Evolutionary conservation across 2,113 vertebrate genomes (phyloP), one percentile per base, ranked within the genome.

Genomic region (Corythornis madagascariensis): DNA sequence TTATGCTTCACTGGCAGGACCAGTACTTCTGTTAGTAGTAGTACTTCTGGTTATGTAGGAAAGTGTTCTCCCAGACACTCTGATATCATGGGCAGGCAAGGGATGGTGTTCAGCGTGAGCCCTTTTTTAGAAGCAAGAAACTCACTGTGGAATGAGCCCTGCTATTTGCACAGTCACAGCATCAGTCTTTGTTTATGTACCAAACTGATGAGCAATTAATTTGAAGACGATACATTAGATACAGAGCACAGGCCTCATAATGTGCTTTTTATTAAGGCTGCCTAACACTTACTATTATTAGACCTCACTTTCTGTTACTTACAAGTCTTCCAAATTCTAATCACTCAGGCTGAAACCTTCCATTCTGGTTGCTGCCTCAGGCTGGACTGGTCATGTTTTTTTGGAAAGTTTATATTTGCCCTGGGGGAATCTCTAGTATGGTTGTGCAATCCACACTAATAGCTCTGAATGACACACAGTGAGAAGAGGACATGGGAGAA

Each of bases 201-300:
- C 2, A 6, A 92, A 50, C 66, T 89, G 88, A 88, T 72, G 92
- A 96, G 93, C 92, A 94, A 94, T 95, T 95, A 94, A 87, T 89
- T 93, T 48, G 61, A 60, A 89, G 91, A 83, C 8, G 43, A 90
- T 40, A 43, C 43, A 92, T 91, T 87, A 73, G 87, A 93, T 90
- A 91, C 95, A 77, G 78, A 93, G 78, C 87, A 47, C 75, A 87
- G 64, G 60, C 42, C 67, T 76, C 3, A 0, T 85, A 87, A 87
- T 43, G 56, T 45, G 75, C 79, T 92, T 95, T 89, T 74, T 91
- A 64, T 89, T 89, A 85, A 71, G 75, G 72, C 60, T 95, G 89
- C 60, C 75, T 82, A 60, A 48, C 60, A 35, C 29, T 86, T 77
- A 52, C 91, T 85, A 67, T 89, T 89, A 64, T 88, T 89, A 93